Base-by-base conservation (phyloP, 2,113 vertebrate species). In the Patagioenas fasciata region DNA sequence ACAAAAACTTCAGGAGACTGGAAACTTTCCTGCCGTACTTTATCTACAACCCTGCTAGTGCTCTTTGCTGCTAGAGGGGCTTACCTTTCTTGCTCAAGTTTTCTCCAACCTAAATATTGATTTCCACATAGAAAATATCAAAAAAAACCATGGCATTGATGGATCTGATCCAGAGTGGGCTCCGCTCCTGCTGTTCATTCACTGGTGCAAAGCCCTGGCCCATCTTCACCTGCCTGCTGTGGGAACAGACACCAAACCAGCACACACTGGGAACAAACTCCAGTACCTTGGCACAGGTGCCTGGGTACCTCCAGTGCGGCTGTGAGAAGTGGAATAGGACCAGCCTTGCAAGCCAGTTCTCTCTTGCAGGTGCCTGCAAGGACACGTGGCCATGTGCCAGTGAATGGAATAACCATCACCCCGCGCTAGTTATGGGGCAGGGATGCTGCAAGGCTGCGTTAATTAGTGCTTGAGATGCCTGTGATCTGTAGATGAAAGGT, bases 401-500 rank as follows among this genome's bases (percentile, higher is more conserved):
- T 1, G 2, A 79, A 38, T 65, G 71, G 85, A 93, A 90, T 42
- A 91, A 90, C 85, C 79, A 75, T 73, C 3, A 13, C 85, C 88
- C 74, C 0, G 2, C 0, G 0, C 92, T 74, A 31, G 65, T 72
- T 69, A 89, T n/a, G 94, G 87, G 93, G 38, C 64, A 92, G 51
- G 53, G 88, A 88, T 96, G 80, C 88, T 86, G 85, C 85, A 70
- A 88, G 88, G 60, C 65, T 67, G 24, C 0, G 2, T 81, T 86
- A 83, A 96, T 90, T 88, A 94, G 40, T 31, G 85, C 71, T 90
- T 74, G 88, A 71, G 95, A 95, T 13, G 14, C 82, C 61, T 96
- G 60, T 95, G 93, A 95, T 96, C 95, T 93, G 57, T 29, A 96
- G 95, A 97, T 95, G 95, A 96, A 96, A 96, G 93, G 83, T 79